Evolutionary conservation across 2,797 vertebrate genomes (phyloP).

Genomic region (Picus viridis): DNA sequence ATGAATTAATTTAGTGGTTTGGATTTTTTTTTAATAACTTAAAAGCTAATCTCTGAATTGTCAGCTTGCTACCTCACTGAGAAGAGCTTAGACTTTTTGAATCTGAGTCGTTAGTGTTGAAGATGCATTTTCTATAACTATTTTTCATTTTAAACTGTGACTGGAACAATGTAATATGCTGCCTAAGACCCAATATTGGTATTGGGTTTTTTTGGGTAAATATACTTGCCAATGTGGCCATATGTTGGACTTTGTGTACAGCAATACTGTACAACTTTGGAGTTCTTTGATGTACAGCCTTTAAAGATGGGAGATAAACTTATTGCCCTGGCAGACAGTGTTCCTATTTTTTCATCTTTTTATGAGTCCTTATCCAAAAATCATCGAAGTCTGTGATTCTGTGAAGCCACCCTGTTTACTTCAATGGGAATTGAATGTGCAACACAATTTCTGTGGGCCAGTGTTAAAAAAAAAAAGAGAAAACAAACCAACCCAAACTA

Average conservation of each 20-base stretch:
- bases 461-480: background rate
- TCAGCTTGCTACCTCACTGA: background rate
- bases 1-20: background rate
- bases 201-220: background rate
- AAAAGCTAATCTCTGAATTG: background rate
- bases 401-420: background rate
- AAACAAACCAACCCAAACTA: too few relatives aligned
- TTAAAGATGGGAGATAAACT: background rate
- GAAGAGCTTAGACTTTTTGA: background rate
- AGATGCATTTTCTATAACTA: background rate
- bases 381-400: background rate
- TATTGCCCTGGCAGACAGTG: background rate
- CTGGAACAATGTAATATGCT: background rate
- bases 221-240: background rate
- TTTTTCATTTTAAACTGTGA: background rate
- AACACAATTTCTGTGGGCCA: background rate
- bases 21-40: background rate
- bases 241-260: background rate
- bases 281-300: background rate
- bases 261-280: background rate
- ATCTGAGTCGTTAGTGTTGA: background rate
- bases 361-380: background rate
- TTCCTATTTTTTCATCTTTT: slow-evolving; percentile 8
- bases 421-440: background rate
- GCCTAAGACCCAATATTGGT: background rate